Evolutionary conservation across 2,888 invertebrate genomes (phyloP).

Genomic region (Campoplex nolae): DNA sequence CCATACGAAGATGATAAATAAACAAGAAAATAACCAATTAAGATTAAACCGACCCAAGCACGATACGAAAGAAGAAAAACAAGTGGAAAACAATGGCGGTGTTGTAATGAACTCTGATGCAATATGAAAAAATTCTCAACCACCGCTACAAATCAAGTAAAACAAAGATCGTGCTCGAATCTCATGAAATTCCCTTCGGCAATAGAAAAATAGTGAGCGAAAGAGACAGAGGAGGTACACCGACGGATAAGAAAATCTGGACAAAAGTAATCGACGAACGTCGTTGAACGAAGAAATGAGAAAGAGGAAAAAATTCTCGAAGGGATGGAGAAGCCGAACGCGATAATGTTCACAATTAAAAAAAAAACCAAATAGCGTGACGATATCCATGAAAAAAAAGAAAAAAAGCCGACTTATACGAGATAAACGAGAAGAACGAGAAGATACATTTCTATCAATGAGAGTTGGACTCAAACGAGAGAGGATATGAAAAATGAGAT

Average conservation of each 20-base stretch:
- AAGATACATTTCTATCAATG: conserved; percentile 22
- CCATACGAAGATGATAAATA: conserved; percentile 54
- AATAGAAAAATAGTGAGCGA: neutral
- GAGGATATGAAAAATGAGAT: conserved; percentile 26
- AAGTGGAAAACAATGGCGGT: conserved; percentile 58
- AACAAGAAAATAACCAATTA: conserved; percentile 27
- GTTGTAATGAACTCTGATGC: conserved; percentile 70
- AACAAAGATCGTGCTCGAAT: conserved; percentile 32
- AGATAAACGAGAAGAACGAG: conserved; percentile 47
- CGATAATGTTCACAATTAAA: conserved; percentile 32
- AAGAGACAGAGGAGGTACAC: neutral
- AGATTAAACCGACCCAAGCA: conserved; percentile 57
- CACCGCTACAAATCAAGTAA: conserved; percentile 49
- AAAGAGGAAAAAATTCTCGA: neutral
- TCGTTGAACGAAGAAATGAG: neutral
- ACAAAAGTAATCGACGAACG: conserved; percentile 31
- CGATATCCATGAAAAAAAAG: conserved; percentile 71
- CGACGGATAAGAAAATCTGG: conserved; percentile 7
- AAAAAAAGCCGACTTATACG: conserved; percentile 65
- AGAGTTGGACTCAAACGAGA: conserved; percentile 41
- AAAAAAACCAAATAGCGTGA: conserved; percentile 61
- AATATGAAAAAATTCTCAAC: conserved; percentile 59
- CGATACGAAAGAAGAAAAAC: conserved; percentile 43
- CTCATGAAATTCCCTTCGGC: conserved; percentile 14
- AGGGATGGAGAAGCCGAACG: conserved; percentile 17